A percentile compares a stretch with the other conserved stretches of the same genome.
phyloP scores from a whole-genome alignment of 2,113 vertebrate species.

The Taxidea taxus region DNA sequence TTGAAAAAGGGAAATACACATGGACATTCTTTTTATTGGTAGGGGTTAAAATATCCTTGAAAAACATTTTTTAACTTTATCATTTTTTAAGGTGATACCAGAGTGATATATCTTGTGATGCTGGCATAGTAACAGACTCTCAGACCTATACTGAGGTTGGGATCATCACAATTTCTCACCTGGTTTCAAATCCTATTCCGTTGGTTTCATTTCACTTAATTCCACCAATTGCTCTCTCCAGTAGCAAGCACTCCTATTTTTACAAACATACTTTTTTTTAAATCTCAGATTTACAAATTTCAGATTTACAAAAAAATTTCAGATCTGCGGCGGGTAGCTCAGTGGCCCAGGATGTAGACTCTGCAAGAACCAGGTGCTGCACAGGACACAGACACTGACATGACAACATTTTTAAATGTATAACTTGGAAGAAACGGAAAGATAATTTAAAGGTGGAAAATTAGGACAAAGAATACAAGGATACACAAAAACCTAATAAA shows the following conservation, averaged over 20 bases:
- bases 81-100: background rate
- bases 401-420: background rate
- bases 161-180: slow-evolving; percentile 48
- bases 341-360: background rate
- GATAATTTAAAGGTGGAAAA: slow-evolving; percentile 50
- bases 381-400: background rate
- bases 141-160: slow-evolving; percentile 14
- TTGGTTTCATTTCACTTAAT: slow-evolving; percentile 2
- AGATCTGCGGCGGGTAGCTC: background rate
- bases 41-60: background rate
- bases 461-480: slow-evolving; percentile 5
- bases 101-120: slow-evolving; percentile 53
- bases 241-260: background rate
- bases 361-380: background rate
- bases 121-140: slow-evolving; percentile 20
- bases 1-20: background rate
- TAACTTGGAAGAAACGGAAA: slow-evolving; percentile 28
- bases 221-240: background rate
- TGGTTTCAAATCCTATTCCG: slow-evolving; percentile 38
- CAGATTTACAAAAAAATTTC: background rate
- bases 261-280: background rate
- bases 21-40: background rate
- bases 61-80: background rate
- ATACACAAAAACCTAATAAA: background rate
- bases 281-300: background rate